These are phyloP conservation scores for Holacanthus passer DNA, from an alignment of 2,113 vertebrate genomes.

Conservation along the genomic window DNA sequence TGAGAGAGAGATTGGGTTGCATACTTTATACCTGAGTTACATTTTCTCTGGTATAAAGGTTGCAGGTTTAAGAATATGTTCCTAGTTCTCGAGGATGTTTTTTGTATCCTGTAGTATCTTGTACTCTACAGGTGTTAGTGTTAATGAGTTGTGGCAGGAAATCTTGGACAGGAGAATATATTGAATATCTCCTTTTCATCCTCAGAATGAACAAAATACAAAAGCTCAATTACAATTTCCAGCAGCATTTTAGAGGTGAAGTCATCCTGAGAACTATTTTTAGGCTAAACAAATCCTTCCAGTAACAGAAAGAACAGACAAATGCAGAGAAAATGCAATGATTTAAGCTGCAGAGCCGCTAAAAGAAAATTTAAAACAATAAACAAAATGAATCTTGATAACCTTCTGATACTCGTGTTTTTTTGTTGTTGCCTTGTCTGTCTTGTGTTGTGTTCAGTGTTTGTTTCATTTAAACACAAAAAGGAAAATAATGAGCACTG, in stretches of 20 bases:
- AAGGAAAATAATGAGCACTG: slow-evolving; percentile 17
- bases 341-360: not conserved
- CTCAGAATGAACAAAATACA: not conserved
- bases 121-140: not conserved
- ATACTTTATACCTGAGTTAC: not conserved
- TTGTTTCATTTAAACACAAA: not conserved
- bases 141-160: not conserved
- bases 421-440: not conserved
- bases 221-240: not conserved
- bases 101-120: not conserved
- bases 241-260: not conserved
- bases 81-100: too few relatives aligned
- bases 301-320: not conserved
- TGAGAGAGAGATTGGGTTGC: not conserved
- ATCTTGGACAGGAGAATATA: too few relatives aligned
- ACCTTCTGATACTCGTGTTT: not conserved
- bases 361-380: not conserved
- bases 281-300: not conserved
- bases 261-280: not conserved
- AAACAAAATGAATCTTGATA: not conserved
- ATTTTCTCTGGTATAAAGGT: not conserved
- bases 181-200: not conserved
- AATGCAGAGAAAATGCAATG: not conserved
- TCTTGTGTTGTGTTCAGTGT: too few relatives aligned
- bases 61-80: not conserved